Evolutionary conservation across 2,888 invertebrate genomes (phyloP), one percentile per base, ranked within the genome.

Genomic region (Athalia cordata): DNA sequence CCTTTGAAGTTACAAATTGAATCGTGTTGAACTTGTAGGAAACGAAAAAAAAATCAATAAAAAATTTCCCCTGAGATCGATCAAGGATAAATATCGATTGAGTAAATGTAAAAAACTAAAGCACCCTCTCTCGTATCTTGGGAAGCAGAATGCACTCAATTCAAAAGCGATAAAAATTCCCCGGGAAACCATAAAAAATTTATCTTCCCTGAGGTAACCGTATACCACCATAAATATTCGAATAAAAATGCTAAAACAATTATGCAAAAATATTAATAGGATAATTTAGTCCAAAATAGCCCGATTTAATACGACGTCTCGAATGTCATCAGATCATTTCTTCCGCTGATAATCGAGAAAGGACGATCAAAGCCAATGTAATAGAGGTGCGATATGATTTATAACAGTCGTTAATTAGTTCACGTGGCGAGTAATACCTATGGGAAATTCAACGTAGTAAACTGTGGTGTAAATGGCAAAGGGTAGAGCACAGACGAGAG

Each of bases 391-490:
- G 9, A 8, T 45, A 13, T 72, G 47, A 47, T 59, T 47, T 59
- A 47, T 13, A 47, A 72, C 47, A 52, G 15, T 29, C 52, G 67
- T 61, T 76, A 57, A 52, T 76, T 65, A 65, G 29, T 29, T 13
- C 5, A 68, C 0, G 11, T 68, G 75, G 88, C 92, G 88, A 62
- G 49, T 45, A 49, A 75, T 88, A 93, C 94, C 93, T 80, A 92
- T 92, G 0, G 96, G 96, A 88, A 94, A 95, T 55, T 93, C 92
- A 80, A 95, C 90, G 87, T 95, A 96, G 90, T 94, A 93, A 84
- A 96, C 93, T 59, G 93, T 93, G 13, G 95, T 95, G 86, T 94
- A 94, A 77, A 93, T 86, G 0, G 95, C 95, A 87, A 96, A 96
- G 0, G 96, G 96, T 3, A 94, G 89, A 0, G 97, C 97, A 50